Evolutionary conservation across 2,113 vertebrate genomes (phyloP), one percentile per base, ranked within the genome.

Genomic region (Halichoeres trimaculatus): DNA sequence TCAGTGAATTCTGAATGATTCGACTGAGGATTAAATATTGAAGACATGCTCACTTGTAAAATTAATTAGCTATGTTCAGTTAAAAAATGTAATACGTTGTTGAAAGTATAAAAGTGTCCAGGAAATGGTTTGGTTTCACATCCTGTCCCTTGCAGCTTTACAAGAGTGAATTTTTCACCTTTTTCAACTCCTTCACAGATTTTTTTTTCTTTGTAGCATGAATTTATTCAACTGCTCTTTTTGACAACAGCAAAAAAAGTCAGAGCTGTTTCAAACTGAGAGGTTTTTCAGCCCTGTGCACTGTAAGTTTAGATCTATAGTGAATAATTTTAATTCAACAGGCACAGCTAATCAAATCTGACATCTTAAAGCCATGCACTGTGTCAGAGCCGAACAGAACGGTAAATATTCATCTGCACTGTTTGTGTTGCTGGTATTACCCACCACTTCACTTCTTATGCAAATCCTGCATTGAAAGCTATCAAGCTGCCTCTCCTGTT

Each of bases 321-420:
- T 68, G 77, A 86, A 86, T 88, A 85, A 71, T 84, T 62, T 63
- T 76, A 85, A 68, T 82, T 79, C 87, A 90, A 83, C 78, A 52
- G 59, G 78, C 80, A 66, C 68, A 52, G 53, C 81, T 78, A 74
- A 90, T 88, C 70, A 66, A 26, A 89, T 66, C 76, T 74, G 86
- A 82, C 80, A 76, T 72, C 60, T 86, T 60, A 56, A 85, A 80
- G 69, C 20, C 38, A 1, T 40, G 77, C 76, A 61, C 38, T 52
- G 78, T 76, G 71, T 58, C 11, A 0, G 38, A 83, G 59, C 38
- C 38, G 36, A 40, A 76, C 24, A 9, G 14, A 76, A 85, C 20
- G n/a, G 57, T 55, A 65, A 4, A 17, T 54, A 45, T 70, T 65
- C 45, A 83, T 85, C 57, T 48, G 45, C n/a, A 0, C 23, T 40